phyloP scores from a whole-genome alignment of 2,797 vertebrate genomes.

The Odontamblyopus lacepedii region DNA sequence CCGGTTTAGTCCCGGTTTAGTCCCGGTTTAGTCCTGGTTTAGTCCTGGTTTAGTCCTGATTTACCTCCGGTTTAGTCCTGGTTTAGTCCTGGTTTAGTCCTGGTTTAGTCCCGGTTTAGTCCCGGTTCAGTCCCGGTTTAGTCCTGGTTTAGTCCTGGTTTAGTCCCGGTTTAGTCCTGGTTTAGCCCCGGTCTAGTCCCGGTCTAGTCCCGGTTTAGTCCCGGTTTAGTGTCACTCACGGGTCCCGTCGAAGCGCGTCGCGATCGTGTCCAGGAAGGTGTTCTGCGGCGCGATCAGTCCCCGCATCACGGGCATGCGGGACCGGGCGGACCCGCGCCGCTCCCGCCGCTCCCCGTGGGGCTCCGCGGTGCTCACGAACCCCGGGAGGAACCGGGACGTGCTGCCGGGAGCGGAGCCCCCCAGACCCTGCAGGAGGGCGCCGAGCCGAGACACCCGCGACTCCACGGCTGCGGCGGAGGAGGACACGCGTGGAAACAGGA shows the following conservation, averaged over 20 bases:
- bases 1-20: too few species aligned
- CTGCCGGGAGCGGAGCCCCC: conserved; percentile 64
- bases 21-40: too few species aligned
- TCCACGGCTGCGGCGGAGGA: conserved; percentile 50
- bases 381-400: conserved; percentile 66
- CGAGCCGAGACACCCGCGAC: conserved; percentile 66
- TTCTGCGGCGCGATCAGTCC: conserved; percentile 87
- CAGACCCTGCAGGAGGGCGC: conserved; percentile 71
- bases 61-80: not conserved
- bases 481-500: too few species aligned
- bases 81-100: not conserved
- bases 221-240: conserved; percentile 69
- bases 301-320: conserved; percentile 84
- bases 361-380: conserved; percentile 64
- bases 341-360: conserved; percentile 65
- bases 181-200: not conserved
- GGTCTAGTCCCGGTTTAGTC: not conserved
- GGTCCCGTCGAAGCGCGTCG: conserved; percentile 86
- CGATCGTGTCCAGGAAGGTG: conserved; percentile 88
- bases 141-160: not conserved
- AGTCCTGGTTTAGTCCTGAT: not conserved
- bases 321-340: conserved; percentile 68
- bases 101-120: not conserved
- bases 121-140: not conserved
- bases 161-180: not conserved